Evolutionary conservation across 2,797 vertebrate genomes (phyloP), one percentile per base, ranked within the genome.

Genomic region (Falco rusticolus): DNA sequence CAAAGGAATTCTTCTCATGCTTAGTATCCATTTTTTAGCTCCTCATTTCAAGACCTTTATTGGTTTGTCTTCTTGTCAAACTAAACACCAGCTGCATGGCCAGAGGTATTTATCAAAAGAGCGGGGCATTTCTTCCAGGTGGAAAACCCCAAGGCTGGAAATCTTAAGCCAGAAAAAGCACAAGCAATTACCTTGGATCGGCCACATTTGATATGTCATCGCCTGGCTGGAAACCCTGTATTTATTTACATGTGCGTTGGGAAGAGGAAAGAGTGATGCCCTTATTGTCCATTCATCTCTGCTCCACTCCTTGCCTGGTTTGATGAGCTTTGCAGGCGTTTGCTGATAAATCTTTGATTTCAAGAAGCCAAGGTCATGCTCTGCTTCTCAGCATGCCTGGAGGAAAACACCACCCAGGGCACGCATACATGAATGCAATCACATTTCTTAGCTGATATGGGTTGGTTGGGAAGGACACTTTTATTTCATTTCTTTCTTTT

Each of bases 401-500:
- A 80, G 54, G 26, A 75, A 89, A 77, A 48, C 43, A 71, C 75
- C 56, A 50, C 57, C 65, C 34, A 8, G 39, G 84, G 66, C 79
- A 56, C 0, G 1, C 4, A 1, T 6, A 34, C 1, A 3, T 43
- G 64, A 71, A 59, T 6, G 50, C 19, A 11, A 34, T 57, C 3
- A 2, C 68, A 1, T 33, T 76, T 69, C 74, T 54, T 16, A 37
- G 82, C 66, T 31, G 74, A 54, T 26, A 9, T 0, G 4, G 39
- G 39, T 39, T 39, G 25, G 8, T 59, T 57, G 26, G 45, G 53
- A 70, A 70, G 48, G 72, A 47, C 13, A 10, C 33, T 56, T 51
- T 24, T 18, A 11, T 20, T 34, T 51, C 25, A 24, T 47, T 77
- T 80, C 54, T 88, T 29, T 50, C 19, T 75, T 76, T 77, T 60